Evolutionary conservation across 2,797 vertebrate species (phyloP).

Genomic region (Myotis pilosus): DNA sequence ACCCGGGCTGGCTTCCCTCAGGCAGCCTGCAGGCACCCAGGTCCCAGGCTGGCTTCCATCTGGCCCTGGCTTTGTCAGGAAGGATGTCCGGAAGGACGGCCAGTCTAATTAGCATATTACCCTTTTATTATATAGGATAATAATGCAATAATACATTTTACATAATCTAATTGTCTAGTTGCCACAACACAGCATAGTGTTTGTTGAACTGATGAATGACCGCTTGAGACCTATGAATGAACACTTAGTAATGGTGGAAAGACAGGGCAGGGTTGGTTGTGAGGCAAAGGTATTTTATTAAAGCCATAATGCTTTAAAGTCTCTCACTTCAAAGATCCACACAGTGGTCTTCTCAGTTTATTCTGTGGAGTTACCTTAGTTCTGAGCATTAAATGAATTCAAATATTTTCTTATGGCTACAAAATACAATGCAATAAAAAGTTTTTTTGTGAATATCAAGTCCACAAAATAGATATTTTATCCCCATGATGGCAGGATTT

Average conservation of each 20-base stretch:
- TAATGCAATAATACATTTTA: not conserved
- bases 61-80: too few species aligned
- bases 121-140: not conserved
- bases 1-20: too few species aligned
- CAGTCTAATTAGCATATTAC: too few species aligned
- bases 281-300: not conserved
- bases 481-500: not conserved
- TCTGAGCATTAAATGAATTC: not conserved
- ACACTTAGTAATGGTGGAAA: not conserved
- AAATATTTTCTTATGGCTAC: not conserved
- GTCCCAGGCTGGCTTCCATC: too few species aligned
- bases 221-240: not conserved
- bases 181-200: not conserved
- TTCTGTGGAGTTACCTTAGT: not conserved
- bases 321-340: not conserved
- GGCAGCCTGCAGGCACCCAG: too few species aligned
- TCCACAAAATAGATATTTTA: conserved; percentile 11
- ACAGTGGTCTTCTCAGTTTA: not conserved
- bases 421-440: conserved; percentile 15
- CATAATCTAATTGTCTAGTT: not conserved
- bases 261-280: not conserved
- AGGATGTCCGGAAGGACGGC: accelerated
- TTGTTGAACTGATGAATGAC: not conserved
- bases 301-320: not conserved
- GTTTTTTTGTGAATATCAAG: not conserved